Conservation (phyloP, 2,888 invertebrate species). For the Serripes groenlandicus region DNA sequence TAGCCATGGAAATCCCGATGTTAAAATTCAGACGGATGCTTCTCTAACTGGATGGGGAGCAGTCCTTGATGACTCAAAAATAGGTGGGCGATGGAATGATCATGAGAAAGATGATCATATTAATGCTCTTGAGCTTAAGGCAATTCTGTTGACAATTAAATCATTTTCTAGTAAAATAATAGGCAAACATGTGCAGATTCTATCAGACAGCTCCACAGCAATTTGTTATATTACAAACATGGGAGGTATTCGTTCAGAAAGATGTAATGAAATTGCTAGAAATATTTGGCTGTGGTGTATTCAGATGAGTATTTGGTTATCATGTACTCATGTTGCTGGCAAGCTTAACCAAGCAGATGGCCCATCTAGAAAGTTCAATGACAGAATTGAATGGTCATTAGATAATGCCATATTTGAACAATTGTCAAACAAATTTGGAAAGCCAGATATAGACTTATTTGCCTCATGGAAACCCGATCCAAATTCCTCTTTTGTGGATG, state of each 20-base stretch:
- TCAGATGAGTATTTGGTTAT: conserved; percentile 33
- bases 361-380: conserved; percentile 39
- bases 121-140: conserved; percentile 57
- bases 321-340: conserved; percentile 45
- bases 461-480: conserved; percentile 49
- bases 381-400: conserved; percentile 53
- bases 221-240: conserved; percentile 48
- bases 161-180: conserved; percentile 25
- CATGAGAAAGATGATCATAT: conserved; percentile 44
- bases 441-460: conserved; percentile 43
- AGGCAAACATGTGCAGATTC: conserved; percentile 41
- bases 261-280: conserved; percentile 35
- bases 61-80: conserved; percentile 4
- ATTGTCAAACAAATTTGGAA: neutral
- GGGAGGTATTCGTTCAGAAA: conserved; percentile 37
- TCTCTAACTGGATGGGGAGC: conserved; percentile 37
- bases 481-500: conserved; percentile 35
- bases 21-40: conserved; percentile 37
- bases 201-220: conserved; percentile 44
- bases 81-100: conserved; percentile 42
- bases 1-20: conserved; percentile 24
- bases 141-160: conserved; percentile 41
- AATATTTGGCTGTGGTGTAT: conserved; percentile 45
- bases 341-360: conserved; percentile 39
- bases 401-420: conserved; percentile 24